phyloP scores from a whole-genome alignment of 2,113 vertebrate genomes.

The Macquaria ambigua region DNA sequence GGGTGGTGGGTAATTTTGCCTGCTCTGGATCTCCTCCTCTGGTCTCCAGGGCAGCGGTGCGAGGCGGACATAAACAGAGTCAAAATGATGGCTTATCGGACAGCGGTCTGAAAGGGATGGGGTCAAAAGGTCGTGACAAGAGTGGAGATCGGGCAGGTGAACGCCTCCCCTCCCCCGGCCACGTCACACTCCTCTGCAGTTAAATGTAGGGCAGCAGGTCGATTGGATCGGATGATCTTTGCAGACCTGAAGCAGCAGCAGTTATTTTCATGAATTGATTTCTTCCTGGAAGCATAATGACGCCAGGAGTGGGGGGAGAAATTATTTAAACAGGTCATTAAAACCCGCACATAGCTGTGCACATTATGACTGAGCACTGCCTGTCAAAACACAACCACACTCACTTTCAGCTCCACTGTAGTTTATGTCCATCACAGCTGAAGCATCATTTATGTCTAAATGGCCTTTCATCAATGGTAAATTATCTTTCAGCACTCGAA shows the following conservation, averaged over 20 bases:
- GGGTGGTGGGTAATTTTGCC: background rate
- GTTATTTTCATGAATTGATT: conserved; percentile 64
- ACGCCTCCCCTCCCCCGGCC: background rate
- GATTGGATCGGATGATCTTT: conserved; percentile 40
- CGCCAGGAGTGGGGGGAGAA: background rate
- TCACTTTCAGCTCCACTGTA: conserved; percentile 7
- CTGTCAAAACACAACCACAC: conserved; percentile 20
- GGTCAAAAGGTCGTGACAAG: conserved; percentile 38
- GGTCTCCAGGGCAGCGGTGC: conserved; percentile 24
- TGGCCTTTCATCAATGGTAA: background rate
- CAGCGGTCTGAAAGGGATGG: background rate
- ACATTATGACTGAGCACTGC: conserved; percentile 2
- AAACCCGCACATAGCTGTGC: conserved; percentile 28
- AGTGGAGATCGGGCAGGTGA: conserved; percentile 1
- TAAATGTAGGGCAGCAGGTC: conserved; percentile 58
- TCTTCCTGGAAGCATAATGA: conserved; percentile 42
- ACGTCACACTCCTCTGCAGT: conserved; percentile 22
- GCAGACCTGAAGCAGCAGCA: conserved; percentile 23
- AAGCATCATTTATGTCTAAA: conserved; percentile 8
- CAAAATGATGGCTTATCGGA: conserved; percentile 26
- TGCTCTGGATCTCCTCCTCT: conserved; percentile 16
- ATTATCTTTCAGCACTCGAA: background rate
- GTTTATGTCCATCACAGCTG: conserved; percentile 23
- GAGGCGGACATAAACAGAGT: conserved; percentile 28
- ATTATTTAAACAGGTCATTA: conserved; percentile 52